Conservation (phyloP, 2,888 invertebrate species). For the Perizoma affinitatum region DNA sequence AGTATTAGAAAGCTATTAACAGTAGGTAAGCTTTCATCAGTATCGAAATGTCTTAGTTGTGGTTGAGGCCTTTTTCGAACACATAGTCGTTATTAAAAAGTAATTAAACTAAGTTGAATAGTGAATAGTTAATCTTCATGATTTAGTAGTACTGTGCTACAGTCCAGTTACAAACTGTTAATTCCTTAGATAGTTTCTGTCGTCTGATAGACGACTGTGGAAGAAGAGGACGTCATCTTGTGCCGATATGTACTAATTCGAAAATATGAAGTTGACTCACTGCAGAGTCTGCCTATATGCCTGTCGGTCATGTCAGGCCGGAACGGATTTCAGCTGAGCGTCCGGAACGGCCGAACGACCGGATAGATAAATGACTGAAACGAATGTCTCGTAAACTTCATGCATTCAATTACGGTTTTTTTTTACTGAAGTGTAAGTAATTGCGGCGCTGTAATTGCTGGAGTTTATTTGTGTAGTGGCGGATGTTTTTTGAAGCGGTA, state of each 20-base stretch:
- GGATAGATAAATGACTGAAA: conserved; percentile 40
- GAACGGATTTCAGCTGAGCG: conserved; percentile 24
- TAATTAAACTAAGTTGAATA: no score
- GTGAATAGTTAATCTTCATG: no score
- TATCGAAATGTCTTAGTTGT: no score
- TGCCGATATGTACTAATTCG: no score
- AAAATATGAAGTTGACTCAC: conserved; percentile 2
- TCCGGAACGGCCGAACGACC: conserved; percentile 27
- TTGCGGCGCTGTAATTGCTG: conserved; percentile 32
- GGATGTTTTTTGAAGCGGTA: conserved; percentile 12
- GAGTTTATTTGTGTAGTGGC: conserved; percentile 22
- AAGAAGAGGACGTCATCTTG: no score
- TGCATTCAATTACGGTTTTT: conserved; percentile 58
- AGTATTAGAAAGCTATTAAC: conserved; percentile 1
- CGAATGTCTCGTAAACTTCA: conserved; percentile 59
- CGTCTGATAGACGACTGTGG: no score
- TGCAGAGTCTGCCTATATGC: conserved; percentile 4
- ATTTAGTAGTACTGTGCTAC: no score
- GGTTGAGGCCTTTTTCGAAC: no score
- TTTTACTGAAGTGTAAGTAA: conserved; percentile 32
- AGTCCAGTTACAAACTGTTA: no score
- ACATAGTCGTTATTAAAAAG: no score
- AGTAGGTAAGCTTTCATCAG: conserved; percentile 1
- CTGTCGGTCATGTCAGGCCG: conserved; percentile 20
- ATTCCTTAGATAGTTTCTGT: no score